Conservation (phyloP, 37 sponge, comb jelly and placozoan species). For the Chondrosia reniformis region DNA sequence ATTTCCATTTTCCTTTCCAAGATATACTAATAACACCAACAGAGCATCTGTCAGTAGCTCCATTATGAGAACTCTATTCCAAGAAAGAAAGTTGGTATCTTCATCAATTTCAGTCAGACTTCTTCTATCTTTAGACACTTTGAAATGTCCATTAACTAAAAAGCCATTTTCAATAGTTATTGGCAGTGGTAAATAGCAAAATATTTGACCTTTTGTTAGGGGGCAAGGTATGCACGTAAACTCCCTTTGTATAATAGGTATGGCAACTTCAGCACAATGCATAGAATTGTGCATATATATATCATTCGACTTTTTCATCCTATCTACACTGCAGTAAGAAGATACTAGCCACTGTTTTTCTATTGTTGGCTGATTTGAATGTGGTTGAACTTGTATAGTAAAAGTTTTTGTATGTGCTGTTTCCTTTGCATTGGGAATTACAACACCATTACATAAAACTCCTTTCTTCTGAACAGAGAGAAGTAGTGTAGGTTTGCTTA, state of each 20-base stretch:
- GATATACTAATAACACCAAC: no score
- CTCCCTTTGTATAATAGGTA: neutral
- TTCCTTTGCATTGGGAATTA: no score
- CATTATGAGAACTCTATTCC: conserved; percentile 48
- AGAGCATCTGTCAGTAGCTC: no score
- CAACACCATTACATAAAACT: no score
- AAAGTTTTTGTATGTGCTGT: no score
- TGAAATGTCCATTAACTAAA: conserved; percentile 52
- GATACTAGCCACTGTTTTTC: neutral
- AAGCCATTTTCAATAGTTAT: conserved; percentile 23
- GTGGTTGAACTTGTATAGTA: no score
- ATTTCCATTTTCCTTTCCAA: no score
- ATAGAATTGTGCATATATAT: neutral
- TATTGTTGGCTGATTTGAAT: no score
- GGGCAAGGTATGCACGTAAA: neutral
- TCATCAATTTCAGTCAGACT: conserved; percentile 16
- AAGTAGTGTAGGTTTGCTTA: no score
- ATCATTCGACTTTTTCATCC: neutral
- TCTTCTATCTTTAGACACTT: conserved; percentile 45
- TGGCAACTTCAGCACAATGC: conserved; percentile 42
- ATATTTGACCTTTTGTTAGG: conserved; percentile 9
- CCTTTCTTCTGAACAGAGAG: no score
- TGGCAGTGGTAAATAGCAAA: conserved; percentile 65
- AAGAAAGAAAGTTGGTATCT: neutral
- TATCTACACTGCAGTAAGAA: neutral